Evolutionary conservation across 2,888 invertebrate species (phyloP), one percentile per base, ranked within the genome.

Genomic region (Melanostoma mellinum): DNA sequence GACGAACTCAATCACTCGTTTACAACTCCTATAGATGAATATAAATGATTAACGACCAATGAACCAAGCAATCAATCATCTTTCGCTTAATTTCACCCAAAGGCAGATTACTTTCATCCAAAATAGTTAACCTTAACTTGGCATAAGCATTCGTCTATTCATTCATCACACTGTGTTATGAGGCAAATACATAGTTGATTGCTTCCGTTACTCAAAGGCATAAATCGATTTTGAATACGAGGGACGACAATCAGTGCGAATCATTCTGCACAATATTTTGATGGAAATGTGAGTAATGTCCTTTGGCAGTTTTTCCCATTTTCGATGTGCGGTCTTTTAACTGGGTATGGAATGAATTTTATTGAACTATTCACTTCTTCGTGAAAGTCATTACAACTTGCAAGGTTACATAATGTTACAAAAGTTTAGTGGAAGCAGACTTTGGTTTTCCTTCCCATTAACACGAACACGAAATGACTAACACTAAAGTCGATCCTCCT

Each of bases 131-230:
- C 32, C 52, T 65, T 42, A 38, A 38, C 6, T 52, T 52, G 38
- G 38, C 48, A 36, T 20, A 46, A 61, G 35, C 33, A n/a, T 60
- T 6, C 33, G 42, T 20, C 44, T 8, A 33, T 53, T 53, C 42
- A 68, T 30, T 36, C 35, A 44, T 9, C 30, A 68, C 20, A 20
- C 20, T 20, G 20, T 20, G 20, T 40, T 68, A 55, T 35, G 35
- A 35, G 9, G 33, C 35, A 20, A 20, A 20, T 20, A 20, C 20
- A 20, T 20, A 20, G 20, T 42, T 32, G 3, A 56, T 44, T 30
- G 55, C 55, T 68, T 68, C 55, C 55, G 55, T 55, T 36, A 68
- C 68, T 68, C 42, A 52, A 53, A 53, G 42, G 53, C 53, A 67
- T 20, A 35, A 36, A 68, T 68, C 46, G 68, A 68, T 68, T 36